These are phyloP conservation scores for Tyto alba DNA, from an alignment of 2,113 vertebrate genomes.

Conservation along the genomic window DNA sequence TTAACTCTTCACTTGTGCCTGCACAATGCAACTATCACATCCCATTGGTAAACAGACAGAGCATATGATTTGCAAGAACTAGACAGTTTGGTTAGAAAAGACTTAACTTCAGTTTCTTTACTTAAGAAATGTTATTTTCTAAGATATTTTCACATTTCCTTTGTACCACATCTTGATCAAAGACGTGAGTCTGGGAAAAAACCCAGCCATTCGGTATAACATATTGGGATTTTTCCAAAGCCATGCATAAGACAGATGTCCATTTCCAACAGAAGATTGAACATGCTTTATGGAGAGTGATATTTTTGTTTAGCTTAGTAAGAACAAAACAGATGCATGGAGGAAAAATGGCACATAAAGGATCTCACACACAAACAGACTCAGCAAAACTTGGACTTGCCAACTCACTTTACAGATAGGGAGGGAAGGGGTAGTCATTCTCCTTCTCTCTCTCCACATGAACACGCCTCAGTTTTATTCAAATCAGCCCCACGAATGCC, in stretches of 20 bases:
- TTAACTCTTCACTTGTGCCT: conserved; percentile 3
- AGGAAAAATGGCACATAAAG: not conserved
- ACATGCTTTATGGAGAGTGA: not conserved
- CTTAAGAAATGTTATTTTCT: not conserved
- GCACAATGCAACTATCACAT: not conserved
- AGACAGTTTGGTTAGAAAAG: conserved; percentile 1
- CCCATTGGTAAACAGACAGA: not conserved
- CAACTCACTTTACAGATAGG: not conserved
- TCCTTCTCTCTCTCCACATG: not conserved
- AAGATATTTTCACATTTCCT: not conserved
- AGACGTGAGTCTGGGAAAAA: not conserved
- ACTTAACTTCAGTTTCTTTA: not conserved
- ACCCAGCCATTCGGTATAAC: not conserved
- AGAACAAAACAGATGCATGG: not conserved
- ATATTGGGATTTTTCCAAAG: not conserved
- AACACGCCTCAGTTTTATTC: not conserved
- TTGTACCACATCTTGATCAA: not conserved
- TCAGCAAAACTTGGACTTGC: not conserved
- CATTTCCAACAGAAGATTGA: not conserved
- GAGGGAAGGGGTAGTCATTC: not conserved
- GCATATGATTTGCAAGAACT: not conserved
- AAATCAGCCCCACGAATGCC: not conserved
- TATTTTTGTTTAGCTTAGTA: not conserved
- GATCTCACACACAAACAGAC: not conserved
- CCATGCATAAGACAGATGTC: not conserved